Evolutionary conservation across 2,888 invertebrate genomes (phyloP), one percentile per base, ranked within the genome.

Genomic region (Anoncus sp.): DNA sequence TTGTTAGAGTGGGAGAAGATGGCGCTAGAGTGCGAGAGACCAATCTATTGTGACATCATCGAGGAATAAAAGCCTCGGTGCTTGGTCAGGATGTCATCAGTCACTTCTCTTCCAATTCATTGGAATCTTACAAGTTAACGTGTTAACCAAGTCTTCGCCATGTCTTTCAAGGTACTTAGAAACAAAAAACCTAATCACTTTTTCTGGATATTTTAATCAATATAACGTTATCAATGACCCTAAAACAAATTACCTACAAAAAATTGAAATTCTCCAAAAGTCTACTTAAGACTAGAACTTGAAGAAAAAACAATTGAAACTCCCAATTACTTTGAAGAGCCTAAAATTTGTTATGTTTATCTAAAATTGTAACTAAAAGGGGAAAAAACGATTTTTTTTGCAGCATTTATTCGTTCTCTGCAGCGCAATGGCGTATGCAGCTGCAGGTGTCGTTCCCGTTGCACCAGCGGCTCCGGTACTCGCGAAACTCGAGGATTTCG

Each of bases 181-280:
- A 40, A 65, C n/a, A 7, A 40, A 51, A 38, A 7, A 22, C 14
- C 35, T 24, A 9, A 65, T 38, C 10, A 9, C 22, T 22, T 35
- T 53, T 40, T 53, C 38, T 16, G 0, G 22, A 12, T 5, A 22
- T 51, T 51, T 40, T 31, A 20, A 65, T 51, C 12, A 43, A 18
- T 7, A 47, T 31, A 31, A 10, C 7, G 0, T 1, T 12, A 59
- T 57, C 90, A 90, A 59, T 63, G 66, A 76, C 10, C 24, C 16
- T 53, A 91, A 90, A 90, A 90, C 91, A 91, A 90, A n/a, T n/a
- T n/a, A n/a, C n/a, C n/a, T n/a, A 31, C 31, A 31, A 31, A 31
- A 31, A 31, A 31, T 7, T 7, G 7, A 31, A 31, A 31, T 7
- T 31, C 31, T n/a, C 31, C 31, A 31, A 31, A 31, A 31, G 31